phyloP scores from a whole-genome alignment of 2,888 invertebrate species.

The Rhagonycha fulva region DNA sequence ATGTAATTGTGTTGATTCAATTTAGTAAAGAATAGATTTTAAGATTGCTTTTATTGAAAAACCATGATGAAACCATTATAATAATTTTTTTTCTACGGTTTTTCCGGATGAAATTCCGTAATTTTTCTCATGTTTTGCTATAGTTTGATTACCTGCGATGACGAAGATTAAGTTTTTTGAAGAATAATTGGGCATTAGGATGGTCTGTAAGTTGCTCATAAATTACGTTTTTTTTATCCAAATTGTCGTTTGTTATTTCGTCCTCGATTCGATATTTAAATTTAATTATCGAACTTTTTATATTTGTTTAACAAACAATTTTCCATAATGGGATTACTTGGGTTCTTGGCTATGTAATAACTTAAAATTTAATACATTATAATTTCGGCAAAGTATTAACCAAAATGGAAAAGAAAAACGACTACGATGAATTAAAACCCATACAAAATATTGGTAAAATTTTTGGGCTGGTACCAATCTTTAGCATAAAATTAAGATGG shows the following conservation, averaged over 20 bases:
- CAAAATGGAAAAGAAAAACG: neutral
- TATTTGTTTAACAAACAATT: neutral
- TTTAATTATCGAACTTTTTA: too few relatives aligned
- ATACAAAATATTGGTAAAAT: neutral
- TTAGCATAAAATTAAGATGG: neutral
- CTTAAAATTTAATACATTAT: neutral
- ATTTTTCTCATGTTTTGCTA: too few relatives aligned
- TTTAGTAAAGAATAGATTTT: neutral
- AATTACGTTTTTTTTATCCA: neutral
- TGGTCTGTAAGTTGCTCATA: too few relatives aligned
- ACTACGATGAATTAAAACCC: neutral
- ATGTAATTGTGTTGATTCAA: neutral
- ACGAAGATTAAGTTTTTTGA: too few relatives aligned
- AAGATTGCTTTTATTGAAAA: too few relatives aligned
- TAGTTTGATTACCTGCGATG: too few relatives aligned
- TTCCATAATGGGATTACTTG: neutral
- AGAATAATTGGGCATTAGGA: too few relatives aligned
- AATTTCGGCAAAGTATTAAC: neutral
- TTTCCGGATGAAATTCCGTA: too few relatives aligned
- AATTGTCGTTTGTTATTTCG: neutral
- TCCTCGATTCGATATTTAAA: too few relatives aligned
- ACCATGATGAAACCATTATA: too few relatives aligned
- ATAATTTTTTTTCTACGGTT: too few relatives aligned
- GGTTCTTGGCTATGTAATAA: neutral
- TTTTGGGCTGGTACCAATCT: neutral